phyloP scores from a whole-genome alignment of 2,797 vertebrate species.

The Gymnopithys bicolor region DNA sequence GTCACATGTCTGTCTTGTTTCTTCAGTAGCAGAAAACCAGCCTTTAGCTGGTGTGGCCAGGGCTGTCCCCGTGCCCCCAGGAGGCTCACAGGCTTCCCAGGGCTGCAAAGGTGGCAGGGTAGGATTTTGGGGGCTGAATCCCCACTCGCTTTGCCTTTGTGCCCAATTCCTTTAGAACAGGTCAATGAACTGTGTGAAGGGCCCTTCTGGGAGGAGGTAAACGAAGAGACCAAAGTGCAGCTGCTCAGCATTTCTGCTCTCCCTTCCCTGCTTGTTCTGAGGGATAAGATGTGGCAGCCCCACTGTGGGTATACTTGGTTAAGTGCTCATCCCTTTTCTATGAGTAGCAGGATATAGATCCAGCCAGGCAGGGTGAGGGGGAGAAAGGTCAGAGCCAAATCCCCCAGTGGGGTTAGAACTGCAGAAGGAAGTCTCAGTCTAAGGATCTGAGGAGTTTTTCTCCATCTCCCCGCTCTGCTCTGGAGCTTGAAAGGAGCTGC shows the following conservation, averaged over 20 bases:
- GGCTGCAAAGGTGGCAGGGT: neutral
- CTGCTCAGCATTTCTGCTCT: neutral
- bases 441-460: neutral
- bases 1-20: neutral
- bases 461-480: neutral
- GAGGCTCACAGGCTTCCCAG: neutral
- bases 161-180: neutral
- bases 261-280: neutral
- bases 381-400: neutral
- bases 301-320: accelerated
- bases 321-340: neutral
- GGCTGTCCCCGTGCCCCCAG: neutral
- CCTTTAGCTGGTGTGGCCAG: neutral
- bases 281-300: accelerated
- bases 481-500: neutral
- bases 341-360: neutral
- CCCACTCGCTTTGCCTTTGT: neutral
- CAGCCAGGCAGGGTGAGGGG: neutral
- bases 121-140: neutral
- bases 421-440: accelerated
- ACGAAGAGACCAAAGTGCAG: neutral
- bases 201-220: neutral
- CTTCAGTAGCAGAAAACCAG: neutral
- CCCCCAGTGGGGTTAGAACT: accelerated
- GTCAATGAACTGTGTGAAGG: neutral